Evolutionary conservation across 2,797 vertebrate genomes (phyloP).

Genomic region (Scyliorhinus canicula): DNA sequence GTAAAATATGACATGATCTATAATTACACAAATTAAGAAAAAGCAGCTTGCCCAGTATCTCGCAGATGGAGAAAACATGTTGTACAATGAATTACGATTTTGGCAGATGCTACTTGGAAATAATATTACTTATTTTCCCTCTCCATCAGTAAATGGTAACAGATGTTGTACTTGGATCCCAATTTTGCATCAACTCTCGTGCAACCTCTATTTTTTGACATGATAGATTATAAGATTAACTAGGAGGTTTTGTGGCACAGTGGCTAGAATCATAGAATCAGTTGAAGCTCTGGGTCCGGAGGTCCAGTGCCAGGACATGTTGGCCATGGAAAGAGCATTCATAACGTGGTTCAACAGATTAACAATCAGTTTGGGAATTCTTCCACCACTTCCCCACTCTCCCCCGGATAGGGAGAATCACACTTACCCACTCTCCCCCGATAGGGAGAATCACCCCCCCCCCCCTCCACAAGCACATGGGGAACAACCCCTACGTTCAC

Average conservation of each 20-base stretch:
- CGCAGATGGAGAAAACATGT: background rate
- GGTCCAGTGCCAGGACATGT: no score
- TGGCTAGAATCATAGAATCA: no score
- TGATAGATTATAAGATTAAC: background rate
- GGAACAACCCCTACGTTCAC: no score
- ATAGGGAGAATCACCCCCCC: no score
- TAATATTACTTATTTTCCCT: background rate
- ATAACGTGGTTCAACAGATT: no score
- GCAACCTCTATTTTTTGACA: background rate
- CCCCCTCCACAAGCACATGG: no score
- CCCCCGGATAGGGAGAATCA: no score
- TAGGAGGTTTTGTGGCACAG: background rate
- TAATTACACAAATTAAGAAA: background rate
- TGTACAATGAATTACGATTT: background rate
- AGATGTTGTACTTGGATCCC: background rate
- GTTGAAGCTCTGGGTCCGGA: no score
- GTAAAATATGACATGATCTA: background rate
- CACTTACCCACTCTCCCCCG: no score
- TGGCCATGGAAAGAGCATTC: no score
- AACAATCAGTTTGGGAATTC: no score
- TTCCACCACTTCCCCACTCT: no score
- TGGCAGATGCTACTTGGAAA: slow-evolving; percentile 25
- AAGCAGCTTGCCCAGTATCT: background rate
- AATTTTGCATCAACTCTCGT: background rate
- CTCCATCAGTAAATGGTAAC: background rate